Base-by-base conservation (phyloP, 2,113 vertebrate genomes). In the Laterallus jamaicensis region DNA sequence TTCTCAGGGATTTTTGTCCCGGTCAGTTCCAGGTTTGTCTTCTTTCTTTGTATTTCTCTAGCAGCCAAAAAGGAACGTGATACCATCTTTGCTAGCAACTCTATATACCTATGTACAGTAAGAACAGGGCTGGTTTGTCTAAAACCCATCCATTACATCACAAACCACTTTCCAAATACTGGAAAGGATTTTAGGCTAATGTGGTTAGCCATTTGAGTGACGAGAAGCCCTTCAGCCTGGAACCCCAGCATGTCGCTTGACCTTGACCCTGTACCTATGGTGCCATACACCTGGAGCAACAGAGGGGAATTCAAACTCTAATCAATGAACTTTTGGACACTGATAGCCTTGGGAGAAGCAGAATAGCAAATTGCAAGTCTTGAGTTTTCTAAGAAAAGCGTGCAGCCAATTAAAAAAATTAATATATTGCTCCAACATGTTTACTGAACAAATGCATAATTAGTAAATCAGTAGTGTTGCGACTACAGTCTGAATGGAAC, bases 401-500 rank as follows among this genome's bases (percentile, higher is more conserved):
- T 73, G 68, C 50, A 82, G 25, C 58, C 77, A 91, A 96, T 96
- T 96, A 86, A 95, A 97, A 94, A 93, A 97, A 93, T 93, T 95
- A 97, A 96, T 97, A 83, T 60, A 93, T 94, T 96, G 86, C 88
- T 96, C 90, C 90, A 84, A 97, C 80, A 75, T 97, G 96, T 97
- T 98, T 97, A 95, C 96, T 49, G 96, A 97, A 97, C 97, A 97
- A 97, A 97, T 96, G 95, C 81, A 60, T 97, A 97, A 98, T 97
- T 97, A 97, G 91, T 93, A 95, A 97, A 97, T 98, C 97, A 97
- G 92, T 83, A 78, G 82, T 96, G 97, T 97, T 96, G 83, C 96
- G 91, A 93, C 83, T 93, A 91, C 96, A 97, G 92, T 93, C 96
- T 96, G 97, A 97, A 96, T 84, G 96, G 96, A 97, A 97, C 97